phyloP scores from a whole-genome alignment of 2,113 vertebrate genomes.

The Pimephales promelas region DNA sequence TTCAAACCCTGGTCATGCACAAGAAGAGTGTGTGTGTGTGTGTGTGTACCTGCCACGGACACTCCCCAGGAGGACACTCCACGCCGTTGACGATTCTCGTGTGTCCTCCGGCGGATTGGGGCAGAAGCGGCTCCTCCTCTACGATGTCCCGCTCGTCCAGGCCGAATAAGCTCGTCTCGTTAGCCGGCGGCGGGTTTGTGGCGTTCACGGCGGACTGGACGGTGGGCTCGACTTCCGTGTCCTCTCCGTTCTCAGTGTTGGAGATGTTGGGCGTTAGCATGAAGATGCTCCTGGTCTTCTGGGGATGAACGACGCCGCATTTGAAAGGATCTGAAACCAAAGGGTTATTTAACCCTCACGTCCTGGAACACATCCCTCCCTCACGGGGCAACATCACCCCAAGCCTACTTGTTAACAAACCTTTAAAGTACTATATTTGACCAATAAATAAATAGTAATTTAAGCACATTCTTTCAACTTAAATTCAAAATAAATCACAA shows the following conservation, averaged over 20 bases:
- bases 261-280: neutral
- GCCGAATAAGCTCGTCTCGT: neutral
- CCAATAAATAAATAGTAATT: too few species aligned
- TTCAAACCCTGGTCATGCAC: neutral
- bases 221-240: neutral
- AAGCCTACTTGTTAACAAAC: too few species aligned
- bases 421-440: too few species aligned
- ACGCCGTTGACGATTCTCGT: conserved; percentile 80
- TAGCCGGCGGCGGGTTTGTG: neutral
- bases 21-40: neutral
- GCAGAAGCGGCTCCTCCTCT: fast-evolving
- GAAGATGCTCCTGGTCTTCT: conserved; percentile 48
- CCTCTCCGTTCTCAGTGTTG: neutral
- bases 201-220: neutral
- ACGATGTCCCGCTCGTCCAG: neutral
- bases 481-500: too few species aligned
- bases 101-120: fast-evolving
- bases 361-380: too few species aligned
- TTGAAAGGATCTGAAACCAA: conserved; percentile 54
- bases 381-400: too few species aligned
- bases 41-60: conserved; percentile 90
- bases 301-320: conserved; percentile 52
- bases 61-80: conserved; percentile 82
- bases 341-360: neutral
- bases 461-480: too few species aligned